A percentile compares a stretch with the other conserved stretches of the same genome.
Conservation (phyloP, 2,113 vertebrate genomes). For the Trematocara variabile region DNA sequence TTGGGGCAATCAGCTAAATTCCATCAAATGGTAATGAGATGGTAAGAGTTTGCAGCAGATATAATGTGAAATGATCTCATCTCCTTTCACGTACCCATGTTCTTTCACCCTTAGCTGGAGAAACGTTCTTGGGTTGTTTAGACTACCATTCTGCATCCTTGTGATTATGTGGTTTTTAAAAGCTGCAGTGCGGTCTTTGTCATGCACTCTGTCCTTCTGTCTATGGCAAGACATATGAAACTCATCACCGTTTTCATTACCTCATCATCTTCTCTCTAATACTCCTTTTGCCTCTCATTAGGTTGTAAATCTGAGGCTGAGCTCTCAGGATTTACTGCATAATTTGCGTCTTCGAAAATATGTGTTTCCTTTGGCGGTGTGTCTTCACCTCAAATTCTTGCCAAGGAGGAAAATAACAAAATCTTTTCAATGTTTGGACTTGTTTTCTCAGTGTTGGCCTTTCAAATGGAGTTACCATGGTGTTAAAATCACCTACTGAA, state of each 20-base stretch:
- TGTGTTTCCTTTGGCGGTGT: slow-evolving; percentile 17
- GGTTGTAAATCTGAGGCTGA: slow-evolving; percentile 7
- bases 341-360: slow-evolving; percentile 16
- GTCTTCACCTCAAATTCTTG: neutral
- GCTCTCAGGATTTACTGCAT: slow-evolving; percentile 22
- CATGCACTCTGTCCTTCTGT: neutral
- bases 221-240: slow-evolving; percentile 19
- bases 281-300: slow-evolving; percentile 26
- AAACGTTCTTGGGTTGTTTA: neutral
- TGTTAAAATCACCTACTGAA: neutral
- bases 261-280: slow-evolving; percentile 32
- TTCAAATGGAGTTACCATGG: neutral
- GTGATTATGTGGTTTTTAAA: slow-evolving; percentile 31
- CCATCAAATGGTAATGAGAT: neutral
- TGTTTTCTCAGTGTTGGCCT: neutral
- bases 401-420: slow-evolving; percentile 14
- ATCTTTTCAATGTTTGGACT: neutral
- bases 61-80: neutral
- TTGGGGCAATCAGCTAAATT: neutral
- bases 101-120: neutral
- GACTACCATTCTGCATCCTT: slow-evolving; percentile 4
- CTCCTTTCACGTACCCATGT: neutral
- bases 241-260: slow-evolving; percentile 40
- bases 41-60: neutral
- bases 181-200: neutral